Percentiles rank a stretch among this genome's conserved stretches.
phyloP scores from a whole-genome alignment of 2,113 vertebrate genomes.

The Chloroceryle aenea region DNA sequence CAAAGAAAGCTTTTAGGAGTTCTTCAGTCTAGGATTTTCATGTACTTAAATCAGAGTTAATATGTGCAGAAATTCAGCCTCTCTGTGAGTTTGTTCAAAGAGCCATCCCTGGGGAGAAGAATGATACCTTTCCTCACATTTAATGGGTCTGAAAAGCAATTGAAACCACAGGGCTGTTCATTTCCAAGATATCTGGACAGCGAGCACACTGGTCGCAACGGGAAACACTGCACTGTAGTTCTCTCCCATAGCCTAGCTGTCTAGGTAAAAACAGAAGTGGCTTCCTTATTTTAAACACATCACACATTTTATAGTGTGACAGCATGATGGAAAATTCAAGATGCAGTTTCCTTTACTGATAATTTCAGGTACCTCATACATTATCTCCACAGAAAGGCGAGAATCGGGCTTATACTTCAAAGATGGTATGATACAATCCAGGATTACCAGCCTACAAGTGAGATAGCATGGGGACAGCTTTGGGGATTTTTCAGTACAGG shows the following conservation, averaged over 20 bases:
- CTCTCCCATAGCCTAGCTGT: background rate
- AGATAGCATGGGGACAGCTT: background rate
- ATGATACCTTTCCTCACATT: background rate
- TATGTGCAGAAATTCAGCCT: background rate
- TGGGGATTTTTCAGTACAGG: background rate
- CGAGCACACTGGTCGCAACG: background rate
- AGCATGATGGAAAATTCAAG: background rate
- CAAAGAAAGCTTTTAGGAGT: background rate
- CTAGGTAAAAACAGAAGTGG: background rate
- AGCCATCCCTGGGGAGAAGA: background rate
- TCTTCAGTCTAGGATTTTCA: background rate
- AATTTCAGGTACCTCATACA: background rate
- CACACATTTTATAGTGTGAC: background rate
- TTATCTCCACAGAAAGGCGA: background rate
- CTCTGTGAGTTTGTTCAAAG: background rate
- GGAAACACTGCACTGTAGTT: background rate
- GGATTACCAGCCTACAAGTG: background rate
- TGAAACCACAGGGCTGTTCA: background rate
- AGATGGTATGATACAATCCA: background rate
- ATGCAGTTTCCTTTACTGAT: background rate
- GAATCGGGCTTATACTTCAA: background rate
- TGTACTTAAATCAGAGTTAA: background rate
- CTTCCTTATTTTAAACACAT: background rate
- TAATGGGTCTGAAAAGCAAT: background rate
- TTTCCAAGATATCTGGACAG: background rate